Conservation (phyloP, 2,888 invertebrate genomes). For the Euplexia lucipara region DNA sequence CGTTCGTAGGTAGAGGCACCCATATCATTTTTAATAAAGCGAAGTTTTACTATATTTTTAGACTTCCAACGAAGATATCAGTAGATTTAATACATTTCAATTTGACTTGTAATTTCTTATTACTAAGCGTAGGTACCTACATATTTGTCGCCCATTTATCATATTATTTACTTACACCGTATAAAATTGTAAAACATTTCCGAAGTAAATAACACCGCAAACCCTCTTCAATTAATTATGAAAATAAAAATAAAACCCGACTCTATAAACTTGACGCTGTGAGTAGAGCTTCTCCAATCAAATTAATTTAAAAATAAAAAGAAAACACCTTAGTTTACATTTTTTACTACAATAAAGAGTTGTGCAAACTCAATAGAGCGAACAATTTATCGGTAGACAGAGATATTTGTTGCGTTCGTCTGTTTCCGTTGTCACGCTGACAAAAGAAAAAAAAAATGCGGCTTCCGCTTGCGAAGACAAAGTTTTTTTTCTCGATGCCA, state of each 20-base stretch:
- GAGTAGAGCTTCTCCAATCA: neutral
- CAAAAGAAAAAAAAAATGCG: constrained; percentile 56
- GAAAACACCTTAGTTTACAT: constrained; percentile 18
- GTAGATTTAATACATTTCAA: neutral
- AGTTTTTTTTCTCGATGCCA: constrained; percentile 51
- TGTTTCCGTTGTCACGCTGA: constrained; percentile 43
- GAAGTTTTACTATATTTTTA: neutral
- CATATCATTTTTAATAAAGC: neutral
- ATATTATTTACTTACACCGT: too few relatives aligned
- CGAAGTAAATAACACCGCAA: neutral
- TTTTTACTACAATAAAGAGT: constrained; percentile 46
- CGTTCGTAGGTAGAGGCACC: neutral
- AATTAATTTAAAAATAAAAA: constrained; percentile 27
- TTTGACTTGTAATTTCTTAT: neutral
- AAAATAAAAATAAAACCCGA: neutral
- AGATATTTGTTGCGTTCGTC: constrained; percentile 47
- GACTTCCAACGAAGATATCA: neutral
- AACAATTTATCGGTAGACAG: constrained; percentile 44
- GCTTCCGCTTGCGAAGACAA: constrained; percentile 53
- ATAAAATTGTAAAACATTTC: too few relatives aligned
- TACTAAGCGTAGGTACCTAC: neutral
- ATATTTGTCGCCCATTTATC: too few relatives aligned
- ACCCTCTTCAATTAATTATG: neutral
- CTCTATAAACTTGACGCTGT: neutral
- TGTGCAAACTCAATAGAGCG: constrained; percentile 48